phyloP scores from a whole-genome alignment of 2,888 invertebrate species.

The Xestoiulus laeticollis region DNA sequence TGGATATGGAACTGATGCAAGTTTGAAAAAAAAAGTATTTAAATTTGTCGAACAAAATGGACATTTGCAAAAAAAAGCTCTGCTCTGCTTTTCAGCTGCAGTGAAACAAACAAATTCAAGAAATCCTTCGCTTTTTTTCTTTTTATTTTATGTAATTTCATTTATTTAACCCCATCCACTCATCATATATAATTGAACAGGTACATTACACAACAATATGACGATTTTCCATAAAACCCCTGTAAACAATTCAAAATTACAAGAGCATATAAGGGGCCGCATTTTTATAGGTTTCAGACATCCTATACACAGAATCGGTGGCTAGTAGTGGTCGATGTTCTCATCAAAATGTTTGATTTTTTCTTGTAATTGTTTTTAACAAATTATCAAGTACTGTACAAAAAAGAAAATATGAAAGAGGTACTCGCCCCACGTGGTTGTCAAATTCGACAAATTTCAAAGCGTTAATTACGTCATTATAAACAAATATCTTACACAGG shows the following conservation, averaged over 20 bases:
- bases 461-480: not conserved
- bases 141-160: conserved; percentile 42
- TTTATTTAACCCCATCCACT: conserved; percentile 51
- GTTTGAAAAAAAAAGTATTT: too few relatives aligned
- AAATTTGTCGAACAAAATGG: too few relatives aligned
- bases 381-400: conserved; percentile 39
- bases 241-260: conserved; percentile 48
- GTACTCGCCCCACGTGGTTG: not conserved
- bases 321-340: conserved; percentile 16
- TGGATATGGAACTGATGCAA: too few relatives aligned
- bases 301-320: conserved; percentile 7
- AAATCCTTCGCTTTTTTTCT: not conserved
- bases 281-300: not conserved
- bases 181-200: conserved; percentile 51
- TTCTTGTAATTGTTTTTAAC: conserved; percentile 30
- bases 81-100: too few relatives aligned
- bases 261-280: conserved; percentile 44
- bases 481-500: conserved; percentile 16
- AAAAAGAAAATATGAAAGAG: conserved; percentile 5
- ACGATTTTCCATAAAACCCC: conserved; percentile 48
- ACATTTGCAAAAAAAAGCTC: too few relatives aligned
- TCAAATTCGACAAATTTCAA: not conserved
- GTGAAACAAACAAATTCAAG: too few relatives aligned
- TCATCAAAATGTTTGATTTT: conserved; percentile 15
- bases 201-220: conserved; percentile 49